These are phyloP conservation scores for Phyto melanocephala DNA, from an alignment of 2,888 invertebrate species.

Conservation along the genomic window DNA sequence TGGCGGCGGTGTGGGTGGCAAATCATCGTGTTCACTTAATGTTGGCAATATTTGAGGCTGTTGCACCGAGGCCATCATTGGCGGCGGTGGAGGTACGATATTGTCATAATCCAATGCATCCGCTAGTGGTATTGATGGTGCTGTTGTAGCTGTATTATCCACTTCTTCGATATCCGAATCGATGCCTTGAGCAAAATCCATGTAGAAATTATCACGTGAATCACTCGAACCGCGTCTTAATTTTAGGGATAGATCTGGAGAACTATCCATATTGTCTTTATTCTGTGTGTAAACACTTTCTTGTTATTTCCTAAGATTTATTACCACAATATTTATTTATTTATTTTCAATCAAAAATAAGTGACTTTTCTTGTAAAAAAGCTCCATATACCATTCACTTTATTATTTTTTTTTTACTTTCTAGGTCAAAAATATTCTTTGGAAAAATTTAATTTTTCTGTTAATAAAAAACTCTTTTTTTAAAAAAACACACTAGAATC, in stretches of 20 bases:
- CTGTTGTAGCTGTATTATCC: constrained; percentile 82
- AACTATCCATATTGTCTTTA: constrained; percentile 83
- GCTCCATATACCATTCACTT: neutral
- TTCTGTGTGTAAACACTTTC: neutral
- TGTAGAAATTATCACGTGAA: constrained; percentile 92
- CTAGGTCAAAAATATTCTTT: neutral
- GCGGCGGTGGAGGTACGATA: constrained; percentile 68
- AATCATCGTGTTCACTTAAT: constrained; percentile 74
- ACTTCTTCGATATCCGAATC: constrained; percentile 94
- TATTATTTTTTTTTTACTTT: neutral
- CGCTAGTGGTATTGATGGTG: constrained; percentile 64
- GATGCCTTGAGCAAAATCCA: constrained; percentile 94
- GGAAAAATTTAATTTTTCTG: constrained; percentile 16
- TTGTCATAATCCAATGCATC: constrained; percentile 61
- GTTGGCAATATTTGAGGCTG: constrained; percentile 71
- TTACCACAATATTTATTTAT: constrained; percentile 6
- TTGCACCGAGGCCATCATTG: constrained; percentile 57
- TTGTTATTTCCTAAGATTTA: neutral
- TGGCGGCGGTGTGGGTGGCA: constrained; percentile 75
- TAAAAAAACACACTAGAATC: neutral
- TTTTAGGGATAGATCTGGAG: constrained; percentile 91
- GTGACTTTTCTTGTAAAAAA: constrained; percentile 17
- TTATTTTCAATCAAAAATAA: neutral
- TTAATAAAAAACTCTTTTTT: neutral
- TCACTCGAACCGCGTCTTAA: constrained; percentile 91